Evolutionary conservation across 92 coral and sea anemone species (phyloP).

Genomic region (Actinostola sp.): DNA sequence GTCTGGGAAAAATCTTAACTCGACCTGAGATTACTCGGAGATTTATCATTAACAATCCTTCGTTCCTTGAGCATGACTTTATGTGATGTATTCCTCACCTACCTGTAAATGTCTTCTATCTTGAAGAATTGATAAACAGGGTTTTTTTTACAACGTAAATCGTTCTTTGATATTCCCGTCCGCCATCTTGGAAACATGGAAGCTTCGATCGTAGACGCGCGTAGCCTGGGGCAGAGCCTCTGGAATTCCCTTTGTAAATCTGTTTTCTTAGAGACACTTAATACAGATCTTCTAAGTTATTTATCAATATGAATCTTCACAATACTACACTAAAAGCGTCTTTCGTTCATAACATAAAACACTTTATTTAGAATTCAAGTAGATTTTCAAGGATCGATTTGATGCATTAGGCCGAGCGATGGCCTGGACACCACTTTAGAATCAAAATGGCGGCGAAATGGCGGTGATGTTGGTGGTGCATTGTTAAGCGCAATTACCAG

Average conservation of each 20-base stretch:
- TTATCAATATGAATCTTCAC: no score
- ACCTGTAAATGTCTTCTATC: constrained; percentile 23
- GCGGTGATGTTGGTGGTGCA: not conserved
- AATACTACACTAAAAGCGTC: no score
- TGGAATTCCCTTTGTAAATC: not conserved
- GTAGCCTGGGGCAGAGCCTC: constrained; percentile 1
- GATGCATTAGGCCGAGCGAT: constrained; percentile 22
- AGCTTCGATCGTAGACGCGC: constrained; percentile 25
- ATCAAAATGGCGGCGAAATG: constrained; percentile 23
- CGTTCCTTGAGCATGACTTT: not conserved
- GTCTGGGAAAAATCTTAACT: not conserved
- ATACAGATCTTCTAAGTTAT: no score
- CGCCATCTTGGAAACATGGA: constrained; percentile 39
- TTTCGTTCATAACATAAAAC: no score
- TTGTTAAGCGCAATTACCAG: no score
- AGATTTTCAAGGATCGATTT: no score
- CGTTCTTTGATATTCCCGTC: constrained; percentile 1
- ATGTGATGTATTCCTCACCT: not conserved
- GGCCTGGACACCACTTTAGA: constrained; percentile 13
- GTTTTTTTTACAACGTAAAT: not conserved
- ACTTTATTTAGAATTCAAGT: no score
- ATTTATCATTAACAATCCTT: not conserved
- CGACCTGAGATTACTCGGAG: not conserved
- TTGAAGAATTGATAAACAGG: not conserved
- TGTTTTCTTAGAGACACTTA: no score